Evolutionary conservation across 1,140 invertebrate species (phyloP).

Genomic region (Holcopasites calliopsidis): DNA sequence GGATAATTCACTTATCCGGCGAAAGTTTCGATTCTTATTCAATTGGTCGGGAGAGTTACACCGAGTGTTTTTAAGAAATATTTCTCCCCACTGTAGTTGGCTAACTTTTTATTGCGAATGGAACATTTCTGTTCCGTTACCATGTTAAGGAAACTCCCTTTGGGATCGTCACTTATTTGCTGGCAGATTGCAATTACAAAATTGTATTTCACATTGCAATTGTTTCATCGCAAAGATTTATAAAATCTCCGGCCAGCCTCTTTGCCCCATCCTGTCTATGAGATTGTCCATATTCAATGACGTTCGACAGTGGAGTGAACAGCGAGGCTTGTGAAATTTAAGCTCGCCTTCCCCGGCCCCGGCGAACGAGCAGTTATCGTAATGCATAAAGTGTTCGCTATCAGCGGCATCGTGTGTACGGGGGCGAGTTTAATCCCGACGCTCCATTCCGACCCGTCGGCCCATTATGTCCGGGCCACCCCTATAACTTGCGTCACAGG

Average conservation of each 20-base stretch:
- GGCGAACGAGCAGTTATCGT: conserved; percentile 13
- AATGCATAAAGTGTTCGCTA: conserved; percentile 30
- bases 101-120: not conserved
- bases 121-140: too few species aligned
- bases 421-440: conserved; percentile 22
- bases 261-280: too few species aligned
- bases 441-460: not conserved
- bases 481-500: conserved; percentile 30
- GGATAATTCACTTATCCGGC: not conserved
- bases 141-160: too few species aligned
- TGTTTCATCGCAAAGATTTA: too few species aligned
- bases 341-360: not conserved
- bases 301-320: not conserved
- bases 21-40: conserved; percentile 37
- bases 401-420: conserved; percentile 14
- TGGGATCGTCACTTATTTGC: too few species aligned
- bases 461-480: not conserved
- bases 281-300: too few species aligned
- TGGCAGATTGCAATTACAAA: too few species aligned
- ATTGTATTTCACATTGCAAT: too few species aligned
- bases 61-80: not conserved
- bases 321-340: conserved; percentile 12
- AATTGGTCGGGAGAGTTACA: not conserved
- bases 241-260: too few species aligned
- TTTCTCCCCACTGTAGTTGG: not conserved